Percentiles rank a stretch among this genome's conserved stretches.
These are phyloP conservation scores for Cerceris ruficornis DNA, from an alignment of 2,888 invertebrate genomes.

Conservation along the genomic window DNA sequence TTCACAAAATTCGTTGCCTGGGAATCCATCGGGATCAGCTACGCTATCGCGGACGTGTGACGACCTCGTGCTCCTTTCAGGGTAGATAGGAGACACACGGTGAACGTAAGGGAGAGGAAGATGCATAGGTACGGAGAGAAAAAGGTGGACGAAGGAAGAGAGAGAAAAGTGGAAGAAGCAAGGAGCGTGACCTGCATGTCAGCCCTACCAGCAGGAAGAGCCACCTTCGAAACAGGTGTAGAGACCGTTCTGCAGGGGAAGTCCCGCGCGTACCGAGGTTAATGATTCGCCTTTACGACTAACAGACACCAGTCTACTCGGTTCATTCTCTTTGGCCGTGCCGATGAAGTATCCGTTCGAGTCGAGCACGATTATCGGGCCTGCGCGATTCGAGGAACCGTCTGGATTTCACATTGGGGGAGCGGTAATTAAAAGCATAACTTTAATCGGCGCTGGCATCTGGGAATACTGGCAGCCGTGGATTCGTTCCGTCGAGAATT, in stretches of 20 bases:
- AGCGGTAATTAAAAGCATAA: conserved; percentile 36
- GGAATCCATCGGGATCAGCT: conserved; percentile 58
- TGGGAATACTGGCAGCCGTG: neutral
- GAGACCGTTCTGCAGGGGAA: conserved; percentile 37
- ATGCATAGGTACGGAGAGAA: neutral
- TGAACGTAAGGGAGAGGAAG: conserved; percentile 1
- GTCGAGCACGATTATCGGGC: conserved; percentile 5
- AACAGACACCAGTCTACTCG: conserved; percentile 40
- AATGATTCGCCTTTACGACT: conserved; percentile 67
- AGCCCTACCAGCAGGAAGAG: conserved; percentile 58
- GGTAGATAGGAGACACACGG: conserved; percentile 5
- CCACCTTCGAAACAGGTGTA: conserved; percentile 64
- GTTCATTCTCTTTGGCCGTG: conserved; percentile 32
- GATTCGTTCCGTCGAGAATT: neutral
- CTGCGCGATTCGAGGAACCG: neutral
- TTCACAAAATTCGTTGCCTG: conserved; percentile 45
- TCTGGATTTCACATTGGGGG: conserved; percentile 18
- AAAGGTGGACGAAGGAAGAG: conserved; percentile 1
- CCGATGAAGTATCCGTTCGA: conserved; percentile 18
- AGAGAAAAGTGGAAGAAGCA: conserved; percentile 20
- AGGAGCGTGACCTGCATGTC: conserved; percentile 51
- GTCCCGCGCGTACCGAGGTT: conserved; percentile 56
- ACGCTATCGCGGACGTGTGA: conserved; percentile 62
- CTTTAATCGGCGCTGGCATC: conserved; percentile 18
- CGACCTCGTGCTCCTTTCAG: conserved; percentile 54